These are phyloP conservation scores for Leptura quadrifasciata DNA, from an alignment of 2,888 invertebrate species.

Conservation along the genomic window DNA sequence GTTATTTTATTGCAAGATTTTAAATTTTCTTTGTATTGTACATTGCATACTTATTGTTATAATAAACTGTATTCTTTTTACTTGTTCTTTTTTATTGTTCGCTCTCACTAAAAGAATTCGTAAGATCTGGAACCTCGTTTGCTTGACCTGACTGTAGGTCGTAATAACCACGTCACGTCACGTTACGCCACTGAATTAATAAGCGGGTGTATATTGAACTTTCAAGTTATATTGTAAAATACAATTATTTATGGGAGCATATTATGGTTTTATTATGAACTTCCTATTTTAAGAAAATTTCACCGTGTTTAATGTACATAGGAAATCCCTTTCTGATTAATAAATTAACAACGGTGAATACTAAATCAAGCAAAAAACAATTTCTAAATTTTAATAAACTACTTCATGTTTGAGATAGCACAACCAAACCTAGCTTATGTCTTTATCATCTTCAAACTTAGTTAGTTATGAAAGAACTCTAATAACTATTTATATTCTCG, in stretches of 20 bases:
- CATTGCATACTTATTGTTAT: too few relatives aligned
- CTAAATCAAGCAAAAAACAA: conserved; percentile 21
- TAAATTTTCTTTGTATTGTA: too few relatives aligned
- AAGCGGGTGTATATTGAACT: background rate
- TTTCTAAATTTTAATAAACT: conserved; percentile 11
- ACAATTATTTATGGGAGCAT: background rate
- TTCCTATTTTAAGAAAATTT: background rate
- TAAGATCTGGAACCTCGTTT: too few relatives aligned
- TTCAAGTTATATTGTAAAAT: background rate
- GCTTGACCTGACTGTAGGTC: too few relatives aligned
- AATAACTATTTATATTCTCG: conserved; percentile 15
- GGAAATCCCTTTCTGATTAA: conserved; percentile 5
- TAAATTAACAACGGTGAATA: conserved; percentile 22
- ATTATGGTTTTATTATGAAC: background rate
- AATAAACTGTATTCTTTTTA: too few relatives aligned
- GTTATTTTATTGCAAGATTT: too few relatives aligned
- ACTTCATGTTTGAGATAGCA: conserved; percentile 10
- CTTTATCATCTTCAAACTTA: conserved; percentile 8
- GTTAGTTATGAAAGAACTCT: background rate
- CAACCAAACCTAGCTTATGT: background rate
- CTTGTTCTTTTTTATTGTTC: too few relatives aligned
- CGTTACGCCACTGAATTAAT: background rate
- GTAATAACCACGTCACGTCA: too few relatives aligned
- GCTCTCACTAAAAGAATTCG: too few relatives aligned
- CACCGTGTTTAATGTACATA: background rate